phyloP scores from a whole-genome alignment of 2,797 vertebrate species.

The Perdix hodgsoniae region DNA sequence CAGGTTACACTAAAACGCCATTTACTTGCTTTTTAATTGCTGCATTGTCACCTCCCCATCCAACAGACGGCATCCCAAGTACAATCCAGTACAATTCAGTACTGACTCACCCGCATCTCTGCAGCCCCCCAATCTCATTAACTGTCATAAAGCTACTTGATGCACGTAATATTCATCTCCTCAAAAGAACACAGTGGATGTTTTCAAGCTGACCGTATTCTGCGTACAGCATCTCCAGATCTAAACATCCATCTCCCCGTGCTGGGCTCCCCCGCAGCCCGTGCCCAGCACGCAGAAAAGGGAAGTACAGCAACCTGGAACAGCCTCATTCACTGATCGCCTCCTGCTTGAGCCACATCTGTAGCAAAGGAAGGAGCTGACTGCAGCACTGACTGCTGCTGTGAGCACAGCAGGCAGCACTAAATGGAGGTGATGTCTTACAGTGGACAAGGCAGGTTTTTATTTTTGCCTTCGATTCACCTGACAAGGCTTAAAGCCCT shows the following conservation, averaged over 20 bases:
- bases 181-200: not conserved
- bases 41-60: constrained; percentile 1
- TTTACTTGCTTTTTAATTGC: not conserved
- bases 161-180: not conserved
- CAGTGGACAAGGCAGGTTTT: rapidly evolving
- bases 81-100: not conserved
- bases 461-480: not conserved
- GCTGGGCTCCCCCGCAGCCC: not conserved
- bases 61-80: constrained; percentile 15
- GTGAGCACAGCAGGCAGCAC: not conserved
- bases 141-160: not conserved
- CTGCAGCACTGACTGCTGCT: not conserved
- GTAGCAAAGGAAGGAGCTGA: not conserved
- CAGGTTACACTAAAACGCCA: not conserved
- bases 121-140: not conserved
- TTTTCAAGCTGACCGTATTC: constrained; percentile 7
- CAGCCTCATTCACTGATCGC: not conserved
- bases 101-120: not conserved
- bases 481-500: not conserved
- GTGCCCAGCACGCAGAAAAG: not conserved
- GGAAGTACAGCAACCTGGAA: not conserved
- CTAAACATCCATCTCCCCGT: not conserved
- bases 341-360: not conserved
- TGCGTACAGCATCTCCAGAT: not conserved
- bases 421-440: not conserved